Evolutionary conservation across 2,113 vertebrate species (phyloP), one percentile per base, ranked within the genome.

Genomic region (Dromaius novaehollandiae): DNA sequence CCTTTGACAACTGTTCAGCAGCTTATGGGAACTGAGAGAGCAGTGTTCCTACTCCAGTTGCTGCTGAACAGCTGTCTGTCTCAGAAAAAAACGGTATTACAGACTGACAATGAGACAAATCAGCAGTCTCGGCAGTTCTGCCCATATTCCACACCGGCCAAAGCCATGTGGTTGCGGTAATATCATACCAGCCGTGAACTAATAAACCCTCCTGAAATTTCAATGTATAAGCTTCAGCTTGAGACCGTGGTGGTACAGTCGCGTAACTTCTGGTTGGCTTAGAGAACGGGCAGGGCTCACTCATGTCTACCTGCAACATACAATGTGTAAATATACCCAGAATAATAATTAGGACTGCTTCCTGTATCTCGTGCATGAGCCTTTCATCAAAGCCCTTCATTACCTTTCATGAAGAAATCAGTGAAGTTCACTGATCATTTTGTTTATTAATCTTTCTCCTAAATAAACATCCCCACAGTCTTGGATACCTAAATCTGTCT

Each of bases 31-130:
- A 94, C 93, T 34, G 75, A 88, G 82, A 64, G 42, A 5, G 0
- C 46, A 51, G 46, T 94, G 86, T 83, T 86, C 93, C 78, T 48
- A 11, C 22, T 48, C 91, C 93, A 96, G 60, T 11, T 95, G 89
- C 55, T 88, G 86, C 28, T 2, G 32, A 95, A 75, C 95, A 97
- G 89, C 93, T 95, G 94, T 46, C 50, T 42, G 38, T 34, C 64
- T 89, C 1, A 0, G 8, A 58, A 53, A 80, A 88, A 71, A 46
- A 11, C 73, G 92, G 60, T 55, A 51, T 28, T 68, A 55, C 64
- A 81, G 46, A 38, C n/a, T 19, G 58, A 36, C 85, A 88, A 69
- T 0, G 0, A 81, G 46, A 70, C n/a, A 64, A 84, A 69, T 7
- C 42, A n/a, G 25, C 48, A 86, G 34, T 66, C 40, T 75, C 40